phyloP scores from a whole-genome alignment of 1,140 invertebrate species.

The Pogonognathellus flavescens region DNA sequence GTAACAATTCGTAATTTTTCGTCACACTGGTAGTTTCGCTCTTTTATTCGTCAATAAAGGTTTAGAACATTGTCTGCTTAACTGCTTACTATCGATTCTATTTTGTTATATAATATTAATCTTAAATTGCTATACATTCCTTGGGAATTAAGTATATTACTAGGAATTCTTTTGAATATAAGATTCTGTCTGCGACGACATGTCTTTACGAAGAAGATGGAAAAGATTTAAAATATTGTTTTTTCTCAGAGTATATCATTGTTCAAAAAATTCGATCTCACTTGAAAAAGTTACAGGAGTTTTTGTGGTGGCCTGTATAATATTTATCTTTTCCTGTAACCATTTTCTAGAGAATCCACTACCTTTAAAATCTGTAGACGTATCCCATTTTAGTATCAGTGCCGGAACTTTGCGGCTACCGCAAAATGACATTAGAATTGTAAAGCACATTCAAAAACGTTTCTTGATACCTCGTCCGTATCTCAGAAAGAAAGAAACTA shows the following conservation, averaged over 20 bases:
- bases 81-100: no score
- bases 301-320: not conserved
- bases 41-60: no score
- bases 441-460: not conserved
- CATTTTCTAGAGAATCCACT: not conserved
- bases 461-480: not conserved
- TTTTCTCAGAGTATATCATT: not conserved
- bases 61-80: no score
- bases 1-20: no score
- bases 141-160: no score
- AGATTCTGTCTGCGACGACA: no score
- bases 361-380: not conserved
- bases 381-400: not conserved
- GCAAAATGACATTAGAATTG: not conserved
- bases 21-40: no score
- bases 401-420: not conserved
- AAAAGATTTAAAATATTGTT: not conserved
- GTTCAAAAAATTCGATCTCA: not conserved
- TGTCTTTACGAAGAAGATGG: not conserved
- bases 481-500: not conserved
- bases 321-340: not conserved
- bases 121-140: no score
- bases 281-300: not conserved
- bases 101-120: no score
- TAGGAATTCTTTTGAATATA: no score